phyloP scores from a whole-genome alignment of 2,113 vertebrate species.

The Ameiurus melas region DNA sequence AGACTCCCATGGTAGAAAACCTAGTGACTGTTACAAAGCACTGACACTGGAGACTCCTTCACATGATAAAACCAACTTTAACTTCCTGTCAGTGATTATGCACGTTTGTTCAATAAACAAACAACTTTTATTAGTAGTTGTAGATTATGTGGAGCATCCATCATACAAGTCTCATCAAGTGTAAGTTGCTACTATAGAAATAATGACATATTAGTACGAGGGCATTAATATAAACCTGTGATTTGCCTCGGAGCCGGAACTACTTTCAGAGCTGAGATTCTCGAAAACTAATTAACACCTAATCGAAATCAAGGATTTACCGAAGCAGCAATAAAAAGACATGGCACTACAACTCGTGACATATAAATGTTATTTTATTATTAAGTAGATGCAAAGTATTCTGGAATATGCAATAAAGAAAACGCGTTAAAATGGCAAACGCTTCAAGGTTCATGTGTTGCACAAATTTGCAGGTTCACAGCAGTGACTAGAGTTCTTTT shows the following conservation, averaged over 20 bases:
- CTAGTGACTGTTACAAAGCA: background rate
- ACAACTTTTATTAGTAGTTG: too few relatives aligned
- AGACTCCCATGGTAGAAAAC: background rate
- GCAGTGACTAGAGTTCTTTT: conserved; percentile 60
- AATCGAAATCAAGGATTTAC: background rate
- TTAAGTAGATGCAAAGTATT: conserved; percentile 73
- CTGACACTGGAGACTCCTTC: background rate
- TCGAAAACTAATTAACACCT: too few relatives aligned
- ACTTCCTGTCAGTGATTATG: too few relatives aligned
- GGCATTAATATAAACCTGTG: too few relatives aligned
- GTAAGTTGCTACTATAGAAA: background rate
- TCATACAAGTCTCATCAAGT: background rate
- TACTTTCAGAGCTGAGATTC: background rate
- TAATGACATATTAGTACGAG: background rate
- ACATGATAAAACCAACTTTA: background rate
- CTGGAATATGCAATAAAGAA: conserved; percentile 57
- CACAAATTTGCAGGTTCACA: conserved; percentile 69
- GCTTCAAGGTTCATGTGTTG: conserved; percentile 61
- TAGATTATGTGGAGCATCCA: background rate
- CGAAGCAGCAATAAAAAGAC: conserved; percentile 38
- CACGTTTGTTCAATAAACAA: too few relatives aligned
- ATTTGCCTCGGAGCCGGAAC: background rate
- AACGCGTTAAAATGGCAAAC: conserved; percentile 70
- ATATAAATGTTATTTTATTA: conserved; percentile 77
- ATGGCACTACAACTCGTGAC: conserved; percentile 48